Evolutionary conservation across 2,888 invertebrate genomes (phyloP).

Genomic region (Platerodrilus igneus): DNA sequence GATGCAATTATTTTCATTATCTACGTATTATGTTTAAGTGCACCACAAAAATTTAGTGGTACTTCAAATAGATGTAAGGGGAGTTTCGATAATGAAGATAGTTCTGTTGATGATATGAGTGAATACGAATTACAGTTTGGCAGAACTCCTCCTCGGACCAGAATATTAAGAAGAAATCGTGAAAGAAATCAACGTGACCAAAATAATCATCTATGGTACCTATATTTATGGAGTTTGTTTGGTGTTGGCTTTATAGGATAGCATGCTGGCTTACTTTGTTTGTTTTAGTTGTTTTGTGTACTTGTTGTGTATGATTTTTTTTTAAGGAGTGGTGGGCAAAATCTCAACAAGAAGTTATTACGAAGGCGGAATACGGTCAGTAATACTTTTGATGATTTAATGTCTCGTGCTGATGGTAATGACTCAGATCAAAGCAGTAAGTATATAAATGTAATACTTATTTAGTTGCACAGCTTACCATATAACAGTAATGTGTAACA

Average conservation of each 20-base stretch:
- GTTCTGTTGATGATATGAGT: constrained; percentile 35
- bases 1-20: constrained; percentile 14
- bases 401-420: constrained; percentile 40
- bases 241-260: not conserved
- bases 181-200: constrained; percentile 52
- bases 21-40: constrained; percentile 18
- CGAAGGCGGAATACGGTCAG: constrained; percentile 42
- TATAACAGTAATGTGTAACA: too few relatives aligned
- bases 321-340: constrained; percentile 20
- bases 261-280: constrained; percentile 2
- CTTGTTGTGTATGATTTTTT: not conserved
- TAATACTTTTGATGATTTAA: constrained; percentile 43
- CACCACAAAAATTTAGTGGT: constrained; percentile 15
- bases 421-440: constrained; percentile 27
- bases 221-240: constrained; percentile 2
- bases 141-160: constrained; percentile 73
- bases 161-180: constrained; percentile 54
- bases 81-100: constrained; percentile 21
- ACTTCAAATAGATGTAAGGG: constrained; percentile 16
- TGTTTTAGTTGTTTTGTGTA: constrained; percentile 1
- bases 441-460: not conserved
- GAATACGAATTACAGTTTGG: constrained; percentile 65
- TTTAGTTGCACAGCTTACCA: constrained; percentile 1
- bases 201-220: constrained; percentile 55
- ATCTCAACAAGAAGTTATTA: constrained; percentile 34